Conservation (phyloP, 2,888 invertebrate species). For the Hermaeophaga mercurialis region DNA sequence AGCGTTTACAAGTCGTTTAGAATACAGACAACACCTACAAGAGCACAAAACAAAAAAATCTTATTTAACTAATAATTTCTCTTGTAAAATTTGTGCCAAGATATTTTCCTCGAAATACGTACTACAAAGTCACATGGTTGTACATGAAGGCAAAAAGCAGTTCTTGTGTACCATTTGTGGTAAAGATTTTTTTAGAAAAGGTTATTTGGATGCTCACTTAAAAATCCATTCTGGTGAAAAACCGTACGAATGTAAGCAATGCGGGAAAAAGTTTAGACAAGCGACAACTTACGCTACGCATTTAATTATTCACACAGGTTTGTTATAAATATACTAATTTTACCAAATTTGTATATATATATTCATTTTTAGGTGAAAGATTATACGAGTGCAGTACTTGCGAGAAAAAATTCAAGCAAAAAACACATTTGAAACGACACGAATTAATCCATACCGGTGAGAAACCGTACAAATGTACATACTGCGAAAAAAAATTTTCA, state of each 20-base stretch:
- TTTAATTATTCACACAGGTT: slow-evolving; percentile 45
- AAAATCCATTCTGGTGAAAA: slow-evolving; percentile 46
- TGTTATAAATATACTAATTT: not conserved
- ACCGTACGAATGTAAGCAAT: slow-evolving; percentile 44
- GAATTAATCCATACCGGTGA: slow-evolving; percentile 48
- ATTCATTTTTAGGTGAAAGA: slow-evolving; percentile 15
- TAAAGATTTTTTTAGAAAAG: slow-evolving; percentile 40
- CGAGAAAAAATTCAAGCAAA: slow-evolving; percentile 49
- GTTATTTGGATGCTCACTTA: slow-evolving; percentile 39
- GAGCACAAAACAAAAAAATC: slow-evolving; percentile 23
- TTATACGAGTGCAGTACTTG: slow-evolving; percentile 52
- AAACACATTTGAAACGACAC: slow-evolving; percentile 47
- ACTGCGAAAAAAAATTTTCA: slow-evolving; percentile 50
- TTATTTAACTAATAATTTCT: not conserved
- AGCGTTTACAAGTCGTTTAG: slow-evolving; percentile 19
- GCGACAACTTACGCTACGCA: slow-evolving; percentile 43
- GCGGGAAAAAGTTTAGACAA: slow-evolving; percentile 46
- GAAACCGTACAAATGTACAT: slow-evolving; percentile 40
- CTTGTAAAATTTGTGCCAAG: slow-evolving; percentile 31
- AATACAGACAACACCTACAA: slow-evolving; percentile 23
- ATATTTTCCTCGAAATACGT: slow-evolving; percentile 35
- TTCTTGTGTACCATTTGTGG: slow-evolving; percentile 43
- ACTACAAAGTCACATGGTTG: slow-evolving; percentile 38
- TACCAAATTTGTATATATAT: not conserved
- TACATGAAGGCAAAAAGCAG: slow-evolving; percentile 39